Percentiles rank a stretch among this genome's conserved stretches.
Conservation (phyloP, 2,113 vertebrate species). For the cat (Felis catus) region DNA sequence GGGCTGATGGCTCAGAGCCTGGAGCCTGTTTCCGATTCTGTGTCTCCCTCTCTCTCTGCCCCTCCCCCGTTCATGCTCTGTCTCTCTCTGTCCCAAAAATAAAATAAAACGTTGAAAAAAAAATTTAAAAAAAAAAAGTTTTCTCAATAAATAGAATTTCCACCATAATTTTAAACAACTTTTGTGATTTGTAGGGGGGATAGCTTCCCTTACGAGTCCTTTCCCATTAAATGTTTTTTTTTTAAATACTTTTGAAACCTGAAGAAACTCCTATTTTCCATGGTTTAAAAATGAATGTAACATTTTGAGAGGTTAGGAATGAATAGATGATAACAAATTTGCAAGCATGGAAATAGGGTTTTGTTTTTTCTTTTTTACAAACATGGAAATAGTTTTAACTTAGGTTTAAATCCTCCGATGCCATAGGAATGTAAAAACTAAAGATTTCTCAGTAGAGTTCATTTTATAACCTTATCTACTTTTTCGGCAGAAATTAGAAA, state of each 20-base stretch:
- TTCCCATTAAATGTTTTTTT: background rate
- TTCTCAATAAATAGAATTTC: too few relatives aligned
- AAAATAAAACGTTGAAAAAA: too few relatives aligned
- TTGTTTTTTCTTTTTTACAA: background rate
- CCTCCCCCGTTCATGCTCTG: too few relatives aligned
- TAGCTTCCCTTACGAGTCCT: background rate
- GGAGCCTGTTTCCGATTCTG: too few relatives aligned
- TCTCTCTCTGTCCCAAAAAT: too few relatives aligned
- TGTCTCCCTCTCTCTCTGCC: too few relatives aligned
- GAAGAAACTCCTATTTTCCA: background rate
- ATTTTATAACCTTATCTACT: background rate
- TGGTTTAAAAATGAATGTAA: background rate
- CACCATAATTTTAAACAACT: background rate
- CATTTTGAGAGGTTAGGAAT: background rate
- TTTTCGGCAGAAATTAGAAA: slow-evolving; percentile 33
- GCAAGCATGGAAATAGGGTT: background rate
- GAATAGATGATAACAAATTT: background rate
- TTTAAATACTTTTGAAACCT: background rate
- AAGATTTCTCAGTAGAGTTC: slow-evolving; percentile 34
- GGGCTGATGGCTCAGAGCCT: too few relatives aligned
- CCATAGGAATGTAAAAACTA: slow-evolving; percentile 9
- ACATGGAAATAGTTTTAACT: background rate
- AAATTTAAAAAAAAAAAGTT: background rate
- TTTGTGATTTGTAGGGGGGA: background rate
- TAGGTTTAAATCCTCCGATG: background rate